Evolutionary conservation across 2,888 invertebrate species (phyloP), one percentile per base, ranked within the genome.

Genomic region (Meghimatium bilineatum): DNA sequence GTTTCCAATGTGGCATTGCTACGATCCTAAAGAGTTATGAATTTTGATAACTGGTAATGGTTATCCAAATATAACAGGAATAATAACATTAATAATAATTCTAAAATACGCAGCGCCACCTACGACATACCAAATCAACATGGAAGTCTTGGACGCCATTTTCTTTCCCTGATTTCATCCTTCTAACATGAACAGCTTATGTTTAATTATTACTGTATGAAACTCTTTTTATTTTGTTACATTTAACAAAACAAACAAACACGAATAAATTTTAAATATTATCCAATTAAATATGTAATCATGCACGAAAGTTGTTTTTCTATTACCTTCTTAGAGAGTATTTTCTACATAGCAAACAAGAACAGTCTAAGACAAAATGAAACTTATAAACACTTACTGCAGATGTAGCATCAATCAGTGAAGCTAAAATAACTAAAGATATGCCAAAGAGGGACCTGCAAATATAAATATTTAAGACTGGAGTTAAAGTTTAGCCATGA

Each of bases 371-470:
- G n/a, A 63, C 60, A 63, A 63, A 23, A 26, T n/a, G 60, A 23
- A 20, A 56, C 17, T 2, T 56, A 56, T 63, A n/a, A 36, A 5
- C 29, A 87, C 87, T 87, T 81, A 87, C 87, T 79, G 86, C 85
- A 56, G 83, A 86, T 20, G 83, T 83, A 23, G 77, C 67, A 44
- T 82, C 72, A 80, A 80, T 60, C 76, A 85, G 82, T 79, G 77
- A 81, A 38, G 74, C 49, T 72, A 85, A 14, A 76, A 84, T 75
- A 63, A 85, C 67, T 74, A 86, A 36, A 82, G 83, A 78, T 75
- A 69, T 67, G 60, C 38, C 71, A 69, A 75, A 44, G 60, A 80
- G 52, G 34, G 83, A 77, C 87, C 87, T 87, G 80, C 80, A 66
- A 67, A 29, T 17, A 66, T 1, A 74, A 52, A 74, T 10, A 52